Percentiles rank a stretch among this genome's conserved stretches.
Evolutionary conservation across 64 coral and sea anemone species (phyloP).

Genomic region (Platygyra sinensis): DNA sequence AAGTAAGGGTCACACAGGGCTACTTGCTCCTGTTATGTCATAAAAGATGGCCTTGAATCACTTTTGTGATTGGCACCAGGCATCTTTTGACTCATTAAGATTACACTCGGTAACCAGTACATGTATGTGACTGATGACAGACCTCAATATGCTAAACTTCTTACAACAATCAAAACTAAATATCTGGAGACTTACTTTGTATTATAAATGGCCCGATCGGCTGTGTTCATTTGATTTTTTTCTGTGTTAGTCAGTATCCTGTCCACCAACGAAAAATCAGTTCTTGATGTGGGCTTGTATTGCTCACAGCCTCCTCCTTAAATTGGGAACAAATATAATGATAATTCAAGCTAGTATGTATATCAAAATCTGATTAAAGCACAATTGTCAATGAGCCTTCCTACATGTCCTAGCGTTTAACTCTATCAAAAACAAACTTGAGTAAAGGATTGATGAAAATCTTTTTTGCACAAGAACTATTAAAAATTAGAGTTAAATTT

Average conservation of each 20-base stretch:
- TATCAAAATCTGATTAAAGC: not conserved
- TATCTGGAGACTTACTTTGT: conserved; percentile 2
- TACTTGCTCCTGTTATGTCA: no score
- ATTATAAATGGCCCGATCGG: conserved; percentile 48
- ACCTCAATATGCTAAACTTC: no score
- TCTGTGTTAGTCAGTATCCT: conserved; percentile 49
- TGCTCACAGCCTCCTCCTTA: not conserved
- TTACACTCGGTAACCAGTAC: no score
- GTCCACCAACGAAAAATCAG: not conserved
- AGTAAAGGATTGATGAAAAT: not conserved
- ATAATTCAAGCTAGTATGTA: not conserved
- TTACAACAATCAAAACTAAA: no score
- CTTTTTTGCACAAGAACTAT: not conserved
- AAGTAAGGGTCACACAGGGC: no score
- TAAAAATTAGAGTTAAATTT: not conserved
- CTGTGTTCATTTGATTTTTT: conserved; percentile 55
- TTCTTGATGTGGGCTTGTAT: conserved; percentile 4
- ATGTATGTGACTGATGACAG: no score
- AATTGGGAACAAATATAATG: not conserved
- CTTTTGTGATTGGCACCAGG: no score
- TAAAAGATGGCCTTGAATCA: no score
- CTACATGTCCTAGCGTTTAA: not conserved
- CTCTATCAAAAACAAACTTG: not conserved
- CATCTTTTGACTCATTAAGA: no score
- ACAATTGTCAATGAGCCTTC: not conserved